Base-by-base conservation (phyloP, 2,113 vertebrate genomes). In the Chlorodrepanis virens region DNA sequence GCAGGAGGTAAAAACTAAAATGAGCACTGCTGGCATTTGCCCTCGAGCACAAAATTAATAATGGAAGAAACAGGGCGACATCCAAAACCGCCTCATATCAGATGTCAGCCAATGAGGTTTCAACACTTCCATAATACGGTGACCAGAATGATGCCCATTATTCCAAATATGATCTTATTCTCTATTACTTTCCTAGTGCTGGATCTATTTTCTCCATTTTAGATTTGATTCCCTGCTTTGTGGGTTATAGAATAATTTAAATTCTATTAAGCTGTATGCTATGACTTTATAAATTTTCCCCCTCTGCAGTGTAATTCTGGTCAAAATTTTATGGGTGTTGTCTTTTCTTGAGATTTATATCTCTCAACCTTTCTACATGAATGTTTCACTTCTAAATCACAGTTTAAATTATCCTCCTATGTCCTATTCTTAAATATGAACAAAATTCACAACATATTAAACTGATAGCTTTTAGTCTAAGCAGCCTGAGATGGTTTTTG, bases 1-100 rank as follows among this genome's bases (percentile, higher is more conserved):
- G 97, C 97, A 97, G 97, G 97, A 97, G 97, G 97, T 96, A 96
- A 97, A 97, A 97, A 94, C 90, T 95, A 97, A 97, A 98, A 96
- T 96, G 94, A 97, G 96, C 95, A 95, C 96, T 97, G 94, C 87
- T 97, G 97, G 97, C 98, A 97, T 98, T 97, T 98, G 97, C 98
- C 98, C 98, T 98, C 49, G 6, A 97, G 98, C 98, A 94, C 87
- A 92, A 97, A 97, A 98, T 98, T 98, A 98, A 98, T 98, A 98
- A 98, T 98, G 97, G 97, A 98, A 97, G 97, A 96, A 98, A 97
- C 95, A 86, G 95, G 87, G 83, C 18, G 28, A 97, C 85, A 97
- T 95, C 97, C 94, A 93, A 94, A 98, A 97, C 65, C 27, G 85
- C 92, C 87, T 91, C 24, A 15, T 97, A 96, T 97, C 95, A 85